A percentile compares a stretch with the other conserved stretches of the same genome.
phyloP scores from a whole-genome alignment of 2,113 vertebrate genomes.

The Pelusios castaneus region DNA sequence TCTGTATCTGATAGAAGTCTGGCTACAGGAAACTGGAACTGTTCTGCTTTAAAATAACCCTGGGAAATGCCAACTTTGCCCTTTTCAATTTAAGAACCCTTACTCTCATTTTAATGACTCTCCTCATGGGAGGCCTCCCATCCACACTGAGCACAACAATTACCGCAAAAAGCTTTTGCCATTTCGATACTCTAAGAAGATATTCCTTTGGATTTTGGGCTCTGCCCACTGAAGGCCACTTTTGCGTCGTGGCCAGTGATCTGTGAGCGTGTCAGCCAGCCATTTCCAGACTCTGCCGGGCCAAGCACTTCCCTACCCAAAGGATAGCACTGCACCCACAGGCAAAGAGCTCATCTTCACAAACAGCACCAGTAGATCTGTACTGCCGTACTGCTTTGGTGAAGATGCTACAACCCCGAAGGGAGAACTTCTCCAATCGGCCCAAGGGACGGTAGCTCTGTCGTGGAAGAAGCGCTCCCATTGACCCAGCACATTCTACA shows the following conservation, averaged over 20 bases:
- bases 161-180: not conserved
- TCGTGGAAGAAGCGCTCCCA: not conserved
- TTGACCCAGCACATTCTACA: not conserved
- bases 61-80: not conserved
- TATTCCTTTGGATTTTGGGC: not conserved
- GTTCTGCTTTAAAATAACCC: not conserved
- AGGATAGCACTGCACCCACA: not conserved
- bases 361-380: not conserved
- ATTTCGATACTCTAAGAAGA: not conserved
- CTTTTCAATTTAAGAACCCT: not conserved
- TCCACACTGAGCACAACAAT: not conserved
- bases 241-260: fast-evolving
- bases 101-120: not conserved
- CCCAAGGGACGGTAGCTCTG: not conserved
- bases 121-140: not conserved
- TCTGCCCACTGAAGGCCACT: not conserved
- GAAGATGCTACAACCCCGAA: not conserved
- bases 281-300: conserved; percentile 1
- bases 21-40: not conserved
- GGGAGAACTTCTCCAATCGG: not conserved
- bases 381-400: not conserved
- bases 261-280: not conserved
- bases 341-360: not conserved
- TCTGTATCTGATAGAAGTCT: not conserved
- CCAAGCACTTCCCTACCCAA: not conserved